Percentiles rank a stretch among this genome's conserved stretches.
phyloP scores from a whole-genome alignment of 1,140 invertebrate species.

The Polypedilum pembai region DNA sequence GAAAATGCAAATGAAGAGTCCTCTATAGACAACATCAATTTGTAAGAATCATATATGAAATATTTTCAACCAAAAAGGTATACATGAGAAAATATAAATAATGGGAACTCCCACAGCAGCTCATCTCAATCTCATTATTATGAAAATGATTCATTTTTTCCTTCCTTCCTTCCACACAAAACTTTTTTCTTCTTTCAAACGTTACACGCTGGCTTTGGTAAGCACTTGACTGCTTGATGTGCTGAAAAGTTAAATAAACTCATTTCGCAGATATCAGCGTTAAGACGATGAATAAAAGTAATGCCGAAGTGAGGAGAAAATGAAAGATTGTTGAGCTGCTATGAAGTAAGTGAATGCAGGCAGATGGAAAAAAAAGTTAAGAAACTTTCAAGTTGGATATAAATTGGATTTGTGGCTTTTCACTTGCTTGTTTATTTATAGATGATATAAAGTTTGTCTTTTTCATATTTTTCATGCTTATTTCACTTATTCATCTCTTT shows the following conservation, averaged over 20 bases:
- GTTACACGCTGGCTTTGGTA: background rate
- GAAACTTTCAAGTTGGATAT: slow-evolving; percentile 6
- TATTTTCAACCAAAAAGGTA: too few species aligned
- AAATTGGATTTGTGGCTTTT: slow-evolving; percentile 18
- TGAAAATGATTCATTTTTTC: slow-evolving; percentile 7
- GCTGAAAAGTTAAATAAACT: slow-evolving; percentile 19
- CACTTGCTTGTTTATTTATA: background rate
- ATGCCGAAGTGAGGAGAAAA: too few species aligned
- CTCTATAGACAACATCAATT: too few species aligned
- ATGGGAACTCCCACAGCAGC: background rate
- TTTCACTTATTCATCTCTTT: background rate
- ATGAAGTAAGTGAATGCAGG: too few species aligned
- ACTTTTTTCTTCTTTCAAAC: background rate
- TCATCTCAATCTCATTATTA: slow-evolving; percentile 15
- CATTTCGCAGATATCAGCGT: slow-evolving; percentile 4
- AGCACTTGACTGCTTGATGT: background rate
- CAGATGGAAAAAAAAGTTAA: background rate
- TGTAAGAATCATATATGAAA: too few species aligned
- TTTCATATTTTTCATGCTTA: slow-evolving; percentile 13
- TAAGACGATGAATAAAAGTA: background rate
- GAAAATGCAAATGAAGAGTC: too few species aligned
- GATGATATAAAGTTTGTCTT: background rate
- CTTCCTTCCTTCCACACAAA: background rate
- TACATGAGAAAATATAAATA: too few species aligned
- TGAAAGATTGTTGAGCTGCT: too few species aligned